Percentiles rank a stretch among this genome's conserved stretches.
Conservation (phyloP, 2,888 invertebrate genomes). For the Brachyopa scutellaris region DNA sequence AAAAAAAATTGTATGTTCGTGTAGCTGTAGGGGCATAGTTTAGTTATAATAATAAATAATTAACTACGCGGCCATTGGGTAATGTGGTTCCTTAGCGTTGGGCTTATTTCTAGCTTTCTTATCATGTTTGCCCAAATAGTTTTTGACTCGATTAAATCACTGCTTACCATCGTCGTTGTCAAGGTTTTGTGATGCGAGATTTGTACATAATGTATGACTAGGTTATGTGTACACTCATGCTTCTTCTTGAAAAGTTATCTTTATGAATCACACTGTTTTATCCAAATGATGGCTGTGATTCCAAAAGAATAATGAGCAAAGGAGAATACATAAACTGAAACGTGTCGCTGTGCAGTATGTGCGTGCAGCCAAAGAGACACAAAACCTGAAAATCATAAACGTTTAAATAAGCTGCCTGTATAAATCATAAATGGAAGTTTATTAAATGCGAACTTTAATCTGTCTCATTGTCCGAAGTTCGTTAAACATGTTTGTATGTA, state of each 20-base stretch:
- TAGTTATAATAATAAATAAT: conserved; percentile 9
- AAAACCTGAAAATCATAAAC: too few species aligned
- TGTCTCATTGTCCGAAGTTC: conserved; percentile 1
- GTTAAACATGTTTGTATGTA: not conserved
- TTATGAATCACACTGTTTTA: conserved; percentile 49
- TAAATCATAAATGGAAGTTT: conserved; percentile 13
- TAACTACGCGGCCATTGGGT: conserved; percentile 5
- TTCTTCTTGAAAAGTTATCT: conserved; percentile 17
- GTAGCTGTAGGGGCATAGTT: not conserved
- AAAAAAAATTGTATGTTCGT: not conserved
- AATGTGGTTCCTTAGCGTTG: not conserved
- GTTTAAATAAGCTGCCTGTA: too few species aligned
- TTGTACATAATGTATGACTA: too few species aligned
- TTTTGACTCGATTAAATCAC: conserved; percentile 2
- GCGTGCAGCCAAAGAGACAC: conserved; percentile 1
- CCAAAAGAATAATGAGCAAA: conserved; percentile 49
- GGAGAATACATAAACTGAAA: conserved; percentile 49
- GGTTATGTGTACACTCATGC: conserved; percentile 21
- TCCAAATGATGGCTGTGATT: conserved; percentile 38
- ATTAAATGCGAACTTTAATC: conserved; percentile 14
- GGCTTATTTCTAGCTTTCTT: conserved; percentile 2
- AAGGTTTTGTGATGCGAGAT: not conserved
- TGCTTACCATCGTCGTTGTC: too few species aligned
- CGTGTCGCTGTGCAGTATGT: conserved; percentile 46
- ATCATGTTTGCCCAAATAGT: not conserved